Conservation (phyloP, 2,113 vertebrate genomes). For the Coptodon bakossiorum region DNA sequence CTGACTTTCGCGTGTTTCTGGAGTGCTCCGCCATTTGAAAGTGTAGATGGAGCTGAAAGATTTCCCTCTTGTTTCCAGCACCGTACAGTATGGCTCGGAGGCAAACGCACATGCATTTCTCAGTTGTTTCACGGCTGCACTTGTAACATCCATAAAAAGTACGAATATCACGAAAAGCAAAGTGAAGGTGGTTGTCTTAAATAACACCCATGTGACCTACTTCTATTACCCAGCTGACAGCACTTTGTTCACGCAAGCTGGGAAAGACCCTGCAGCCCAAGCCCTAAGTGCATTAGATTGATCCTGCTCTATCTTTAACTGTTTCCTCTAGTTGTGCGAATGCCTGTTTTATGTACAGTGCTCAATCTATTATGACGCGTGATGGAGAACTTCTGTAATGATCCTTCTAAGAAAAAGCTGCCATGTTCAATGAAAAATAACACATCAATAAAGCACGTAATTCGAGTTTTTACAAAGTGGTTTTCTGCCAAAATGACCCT, state of each 20-base stretch:
- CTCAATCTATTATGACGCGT: not conserved
- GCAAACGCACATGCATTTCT: not conserved
- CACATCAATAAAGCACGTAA: constrained; percentile 47
- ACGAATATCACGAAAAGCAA: constrained; percentile 16
- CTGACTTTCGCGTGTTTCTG: constrained; percentile 23
- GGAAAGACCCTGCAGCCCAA: constrained; percentile 30
- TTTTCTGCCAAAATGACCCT: constrained; percentile 46
- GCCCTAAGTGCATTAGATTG: constrained; percentile 32
- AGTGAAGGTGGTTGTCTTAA: constrained; percentile 31
- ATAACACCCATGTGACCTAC: constrained; percentile 46
- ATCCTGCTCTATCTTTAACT: constrained; percentile 37
- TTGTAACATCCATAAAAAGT: not conserved
- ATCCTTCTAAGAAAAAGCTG: constrained; percentile 28
- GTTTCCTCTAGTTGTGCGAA: constrained; percentile 35
- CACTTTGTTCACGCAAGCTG: constrained; percentile 38
- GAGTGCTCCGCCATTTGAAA: constrained; percentile 10
- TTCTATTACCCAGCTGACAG: constrained; percentile 38
- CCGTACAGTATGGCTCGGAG: not conserved
- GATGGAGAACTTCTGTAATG: constrained; percentile 23
- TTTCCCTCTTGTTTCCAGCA: not conserved
- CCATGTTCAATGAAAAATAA: constrained; percentile 48
- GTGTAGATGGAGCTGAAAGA: not conserved
- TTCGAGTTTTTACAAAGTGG: constrained; percentile 28
- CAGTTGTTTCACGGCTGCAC: not conserved
- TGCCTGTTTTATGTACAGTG: constrained; percentile 31